Percentiles rank a stretch among this genome's conserved stretches.
Conservation (phyloP, 2,113 vertebrate species). For the Romanogobio albipinnatus region DNA sequence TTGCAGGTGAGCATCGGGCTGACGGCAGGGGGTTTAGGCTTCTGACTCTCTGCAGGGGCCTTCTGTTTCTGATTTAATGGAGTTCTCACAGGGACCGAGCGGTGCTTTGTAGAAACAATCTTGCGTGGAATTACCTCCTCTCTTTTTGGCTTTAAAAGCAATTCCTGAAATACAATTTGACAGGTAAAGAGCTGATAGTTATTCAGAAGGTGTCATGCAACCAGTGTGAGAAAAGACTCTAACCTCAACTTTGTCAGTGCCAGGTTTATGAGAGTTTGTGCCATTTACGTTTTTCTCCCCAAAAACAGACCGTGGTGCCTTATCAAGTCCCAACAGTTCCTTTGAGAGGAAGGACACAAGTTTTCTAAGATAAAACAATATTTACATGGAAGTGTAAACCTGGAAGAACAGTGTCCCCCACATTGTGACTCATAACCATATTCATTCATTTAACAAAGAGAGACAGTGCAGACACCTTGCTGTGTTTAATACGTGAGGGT, state of each 20-base stretch:
- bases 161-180: conserved; percentile 49
- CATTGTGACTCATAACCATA: background rate
- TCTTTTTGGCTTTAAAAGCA: conserved; percentile 81
- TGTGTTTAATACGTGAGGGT: conserved; percentile 78
- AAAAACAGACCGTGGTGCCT: conserved; percentile 87
- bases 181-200: background rate
- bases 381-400: conserved; percentile 45
- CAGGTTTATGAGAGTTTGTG: conserved; percentile 74
- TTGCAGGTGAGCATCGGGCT: conserved; percentile 80
- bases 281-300: conserved; percentile 95
- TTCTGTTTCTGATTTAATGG: conserved; percentile 72
- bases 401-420: background rate
- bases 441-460: background rate
- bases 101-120: conserved; percentile 73
- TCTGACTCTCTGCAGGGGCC: conserved; percentile 68
- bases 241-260: conserved; percentile 80
- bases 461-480: conserved; percentile 75
- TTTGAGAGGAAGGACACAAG: conserved; percentile 68
- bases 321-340: conserved; percentile 80
- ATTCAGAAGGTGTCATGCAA: background rate
- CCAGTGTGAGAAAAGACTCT: conserved; percentile 26
- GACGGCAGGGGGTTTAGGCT: conserved; percentile 70
- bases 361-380: background rate
- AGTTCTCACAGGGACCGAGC: conserved; percentile 69
- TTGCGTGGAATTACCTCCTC: conserved; percentile 78